These are phyloP conservation scores for Scomber japonicus DNA, from an alignment of 2,113 vertebrate species.

Conservation along the genomic window DNA sequence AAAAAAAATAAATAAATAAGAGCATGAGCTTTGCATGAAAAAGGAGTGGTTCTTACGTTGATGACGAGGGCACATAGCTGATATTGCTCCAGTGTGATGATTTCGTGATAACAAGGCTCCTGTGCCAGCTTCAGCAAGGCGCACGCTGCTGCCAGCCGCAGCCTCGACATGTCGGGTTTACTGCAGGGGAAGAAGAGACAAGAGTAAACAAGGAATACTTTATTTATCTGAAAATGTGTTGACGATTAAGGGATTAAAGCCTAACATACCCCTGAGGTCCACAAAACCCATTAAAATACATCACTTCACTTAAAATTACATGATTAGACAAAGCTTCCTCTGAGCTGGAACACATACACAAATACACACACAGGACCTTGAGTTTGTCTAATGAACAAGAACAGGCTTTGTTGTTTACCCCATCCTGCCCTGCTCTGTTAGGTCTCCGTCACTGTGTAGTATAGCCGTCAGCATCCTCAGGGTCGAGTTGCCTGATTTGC, in stretches of 20 bases:
- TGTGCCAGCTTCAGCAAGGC: slow-evolving; percentile 96
- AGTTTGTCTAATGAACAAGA: neutral
- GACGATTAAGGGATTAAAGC: neutral
- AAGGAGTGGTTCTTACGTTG: slow-evolving; percentile 85
- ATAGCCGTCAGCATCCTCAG: slow-evolving; percentile 96
- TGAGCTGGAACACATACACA: neutral
- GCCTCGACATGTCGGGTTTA: slow-evolving; percentile 98
- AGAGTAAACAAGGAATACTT: slow-evolving; percentile 20
- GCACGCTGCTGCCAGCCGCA: slow-evolving; percentile 94
- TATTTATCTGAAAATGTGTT: slow-evolving; percentile 1
- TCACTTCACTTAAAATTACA: slow-evolving; percentile 7
- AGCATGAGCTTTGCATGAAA: neutral
- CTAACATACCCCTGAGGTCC: neutral
- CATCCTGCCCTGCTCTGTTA: slow-evolving; percentile 98
- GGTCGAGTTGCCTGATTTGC: slow-evolving; percentile 98
- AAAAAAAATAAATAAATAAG: neutral
- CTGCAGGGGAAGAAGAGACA: slow-evolving; percentile 75
- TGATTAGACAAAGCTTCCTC: neutral
- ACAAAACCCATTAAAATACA: slow-evolving; percentile 21
- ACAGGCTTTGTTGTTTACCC: slow-evolving; percentile 83
- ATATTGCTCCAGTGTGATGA: slow-evolving; percentile 98
- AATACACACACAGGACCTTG: neutral
- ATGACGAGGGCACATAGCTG: slow-evolving; percentile 97
- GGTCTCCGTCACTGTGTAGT: slow-evolving; percentile 96
- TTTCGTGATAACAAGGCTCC: slow-evolving; percentile 99